phyloP scores from a whole-genome alignment of 2,888 invertebrate genomes.

The Anoncus sp. region DNA sequence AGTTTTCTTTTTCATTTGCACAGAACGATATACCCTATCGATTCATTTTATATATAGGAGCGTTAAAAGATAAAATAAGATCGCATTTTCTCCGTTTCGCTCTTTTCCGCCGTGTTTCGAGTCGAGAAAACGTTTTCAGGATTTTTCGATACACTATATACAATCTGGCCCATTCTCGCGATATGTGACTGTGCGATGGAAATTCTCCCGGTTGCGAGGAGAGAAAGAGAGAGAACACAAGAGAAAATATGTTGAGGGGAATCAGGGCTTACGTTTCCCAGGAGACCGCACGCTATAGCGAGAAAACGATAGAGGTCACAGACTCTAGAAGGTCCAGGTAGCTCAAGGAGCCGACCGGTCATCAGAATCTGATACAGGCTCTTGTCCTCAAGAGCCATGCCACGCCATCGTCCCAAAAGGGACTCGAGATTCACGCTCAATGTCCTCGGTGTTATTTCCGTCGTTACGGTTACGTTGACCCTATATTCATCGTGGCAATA shows the following conservation, averaged over 20 bases:
- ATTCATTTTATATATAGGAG: not conserved
- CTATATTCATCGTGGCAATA: conserved; percentile 81
- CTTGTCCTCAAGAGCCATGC: conserved; percentile 72
- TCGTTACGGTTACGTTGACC: conserved; percentile 18
- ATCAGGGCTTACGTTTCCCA: conserved; percentile 75
- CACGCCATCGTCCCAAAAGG: conserved; percentile 75
- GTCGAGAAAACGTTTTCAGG: conserved; percentile 13
- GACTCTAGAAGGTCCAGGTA: conserved; percentile 49
- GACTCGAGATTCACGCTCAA: conserved; percentile 66
- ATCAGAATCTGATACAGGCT: conserved; percentile 76
- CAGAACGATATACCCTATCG: not conserved
- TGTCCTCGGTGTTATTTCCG: conserved; percentile 33
- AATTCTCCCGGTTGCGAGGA: not conserved
- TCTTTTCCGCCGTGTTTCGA: conserved; percentile 9
- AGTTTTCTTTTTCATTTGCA: not conserved
- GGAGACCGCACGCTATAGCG: conserved; percentile 78
- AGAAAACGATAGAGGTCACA: conserved; percentile 77
- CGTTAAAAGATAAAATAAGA: conserved; percentile 8
- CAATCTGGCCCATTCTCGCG: not conserved
- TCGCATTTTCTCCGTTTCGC: not conserved
- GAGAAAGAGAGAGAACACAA: not conserved
- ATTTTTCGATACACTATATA: not conserved
- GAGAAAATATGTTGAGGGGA: conserved; percentile 3
- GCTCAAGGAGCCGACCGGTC: conserved; percentile 71
- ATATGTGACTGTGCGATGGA: not conserved